These are phyloP conservation scores for Phoxinus dragarum DNA, from an alignment of 2,797 vertebrate species.

Conservation along the genomic window DNA sequence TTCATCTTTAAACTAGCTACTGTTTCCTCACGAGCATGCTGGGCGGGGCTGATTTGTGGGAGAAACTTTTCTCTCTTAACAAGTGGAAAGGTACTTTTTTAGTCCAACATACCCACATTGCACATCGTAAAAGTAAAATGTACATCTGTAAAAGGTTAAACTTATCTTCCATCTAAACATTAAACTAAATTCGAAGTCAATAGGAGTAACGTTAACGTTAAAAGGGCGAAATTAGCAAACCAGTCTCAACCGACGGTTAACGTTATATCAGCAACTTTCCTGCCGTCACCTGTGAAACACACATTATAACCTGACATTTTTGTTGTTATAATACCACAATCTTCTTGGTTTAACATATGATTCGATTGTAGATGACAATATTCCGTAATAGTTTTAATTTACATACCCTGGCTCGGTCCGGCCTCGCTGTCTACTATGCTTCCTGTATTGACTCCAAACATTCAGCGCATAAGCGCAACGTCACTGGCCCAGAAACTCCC, in stretches of 20 bases:
- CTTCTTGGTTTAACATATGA: not conserved
- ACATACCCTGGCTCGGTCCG: slow-evolving; percentile 23
- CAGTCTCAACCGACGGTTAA: not conserved
- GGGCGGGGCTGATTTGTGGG: not conserved
- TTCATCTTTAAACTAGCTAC: not conserved
- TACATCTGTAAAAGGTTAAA: not conserved
- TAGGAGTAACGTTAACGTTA: not conserved
- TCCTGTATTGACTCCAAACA: slow-evolving; percentile 35
- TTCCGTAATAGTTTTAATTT: not conserved
- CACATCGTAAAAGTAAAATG: not conserved
- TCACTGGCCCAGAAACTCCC: slow-evolving; percentile 18
- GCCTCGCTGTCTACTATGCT: slow-evolving; percentile 28
- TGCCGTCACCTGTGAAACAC: not conserved
- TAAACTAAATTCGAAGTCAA: not conserved
- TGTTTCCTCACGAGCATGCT: not conserved
- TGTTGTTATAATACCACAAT: not conserved
- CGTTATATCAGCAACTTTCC: slow-evolving; percentile 1
- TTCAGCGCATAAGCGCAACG: not conserved
- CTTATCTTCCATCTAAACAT: not conserved
- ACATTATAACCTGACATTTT: not conserved
- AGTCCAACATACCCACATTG: not conserved
- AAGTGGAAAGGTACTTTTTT: not conserved
- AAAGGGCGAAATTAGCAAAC: not conserved
- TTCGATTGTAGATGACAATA: not conserved
- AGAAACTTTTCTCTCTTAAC: not conserved